Base-by-base conservation (phyloP, 2,113 vertebrate genomes). In the Albula goreensis region DNA sequence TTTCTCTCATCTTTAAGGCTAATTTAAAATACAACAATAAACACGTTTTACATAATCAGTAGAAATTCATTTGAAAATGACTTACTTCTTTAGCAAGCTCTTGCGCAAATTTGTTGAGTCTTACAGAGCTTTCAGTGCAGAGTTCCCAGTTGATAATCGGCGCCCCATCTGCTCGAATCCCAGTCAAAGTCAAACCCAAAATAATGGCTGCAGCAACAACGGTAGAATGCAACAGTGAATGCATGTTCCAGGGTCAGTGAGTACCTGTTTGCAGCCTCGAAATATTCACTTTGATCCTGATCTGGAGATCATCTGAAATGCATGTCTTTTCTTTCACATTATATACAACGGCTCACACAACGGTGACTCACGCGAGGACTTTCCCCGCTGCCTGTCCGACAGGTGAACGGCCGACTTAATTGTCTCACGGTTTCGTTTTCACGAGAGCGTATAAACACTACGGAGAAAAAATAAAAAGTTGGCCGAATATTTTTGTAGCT, bases 331-430 rank as follows among this genome's bases (percentile, higher is more conserved):
- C 50, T 82, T 78, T 82, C 41, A 31, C 52, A 77, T 50, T 77
- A 49, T 52, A 74, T 86, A 82, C 82, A 81, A 17, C 3, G 8
- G 50, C 8, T 15, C 2, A 74, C 78, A 70, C 57, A 25, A 17
- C 51, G 50, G 31, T 90, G 89, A 90, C 86, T 91, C 92, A 93
- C 50, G 49, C 5, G 51, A 89, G 93, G 93, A 87, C 60, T 93
- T 94, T 92, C 93, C 93, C 86, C 50, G 50, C 63, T 12, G 84
- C 60, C 51, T 49, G 80, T 31, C 31, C 56, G 25, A 51, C 53
- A 66, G 60, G 82, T 87, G 81, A 50, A 57, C 31, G 31, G 31
- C 60, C 31, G n/a, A 31, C 56, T 8, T 22, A 25, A 51, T 60
- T 25, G 19, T 7, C 41, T 60, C 52, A 19, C 22, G 31, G 82